A percentile compares a stretch with the other conserved stretches of the same genome.
These are phyloP conservation scores for Tichodroma muraria DNA, from an alignment of 2,113 vertebrate species.

Conservation along the genomic window DNA sequence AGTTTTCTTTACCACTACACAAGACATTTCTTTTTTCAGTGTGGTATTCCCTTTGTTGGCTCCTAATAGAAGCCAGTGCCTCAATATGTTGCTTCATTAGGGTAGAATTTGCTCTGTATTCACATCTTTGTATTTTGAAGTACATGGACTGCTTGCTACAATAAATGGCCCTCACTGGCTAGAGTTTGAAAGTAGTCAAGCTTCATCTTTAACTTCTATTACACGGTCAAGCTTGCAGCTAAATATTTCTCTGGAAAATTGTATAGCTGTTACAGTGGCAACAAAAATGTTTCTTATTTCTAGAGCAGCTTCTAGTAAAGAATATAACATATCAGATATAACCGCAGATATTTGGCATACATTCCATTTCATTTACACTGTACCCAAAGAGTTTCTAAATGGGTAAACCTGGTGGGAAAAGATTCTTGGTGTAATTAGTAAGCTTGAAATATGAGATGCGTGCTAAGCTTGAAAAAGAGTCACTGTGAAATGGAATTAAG, in stretches of 20 bases:
- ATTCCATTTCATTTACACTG: background rate
- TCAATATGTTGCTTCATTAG: conserved; percentile 35
- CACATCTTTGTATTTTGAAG: background rate
- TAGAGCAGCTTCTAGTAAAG: background rate
- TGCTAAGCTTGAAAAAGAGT: background rate
- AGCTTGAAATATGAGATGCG: background rate
- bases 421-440: background rate
- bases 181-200: background rate
- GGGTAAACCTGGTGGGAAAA: background rate
- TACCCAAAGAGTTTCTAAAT: background rate
- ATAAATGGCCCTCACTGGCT: background rate
- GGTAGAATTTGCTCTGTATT: conserved; percentile 15
- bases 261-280: background rate
- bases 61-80: background rate
- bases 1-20: background rate
- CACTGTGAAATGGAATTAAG: background rate
- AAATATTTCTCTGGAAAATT: background rate
- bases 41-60: background rate
- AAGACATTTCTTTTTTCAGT: background rate
- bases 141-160: background rate
- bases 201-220: background rate
- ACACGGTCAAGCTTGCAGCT: background rate
- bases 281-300: background rate
- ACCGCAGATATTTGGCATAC: background rate
- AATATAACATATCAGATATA: background rate